Evolutionary conservation across 2,797 vertebrate genomes (phyloP).

Genomic region (Malacoctenus gilli): DNA sequence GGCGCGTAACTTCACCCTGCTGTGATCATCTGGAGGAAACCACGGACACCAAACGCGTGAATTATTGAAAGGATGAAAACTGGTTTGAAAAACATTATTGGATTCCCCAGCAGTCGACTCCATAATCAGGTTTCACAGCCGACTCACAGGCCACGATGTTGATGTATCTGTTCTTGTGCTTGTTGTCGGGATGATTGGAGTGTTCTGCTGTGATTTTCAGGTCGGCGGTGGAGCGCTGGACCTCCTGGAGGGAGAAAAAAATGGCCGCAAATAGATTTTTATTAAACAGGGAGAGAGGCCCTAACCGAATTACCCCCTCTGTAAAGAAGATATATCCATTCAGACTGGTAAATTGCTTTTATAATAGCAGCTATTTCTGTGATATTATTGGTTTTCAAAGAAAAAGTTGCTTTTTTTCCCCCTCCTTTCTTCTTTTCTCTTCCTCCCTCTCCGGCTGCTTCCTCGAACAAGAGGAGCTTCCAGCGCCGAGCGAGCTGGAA

Average conservation of each 20-base stretch:
- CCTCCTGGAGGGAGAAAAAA: slow-evolving; percentile 83
- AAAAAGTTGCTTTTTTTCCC: neutral
- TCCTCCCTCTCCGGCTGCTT: too few species aligned
- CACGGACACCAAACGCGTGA: slow-evolving; percentile 39
- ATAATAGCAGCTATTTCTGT: slow-evolving; percentile 5
- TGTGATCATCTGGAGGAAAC: slow-evolving; percentile 99
- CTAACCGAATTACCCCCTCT: slow-evolving; percentile 19
- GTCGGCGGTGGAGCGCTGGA: slow-evolving; percentile 93
- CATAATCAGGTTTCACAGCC: slow-evolving; percentile 50
- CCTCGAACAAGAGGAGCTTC: slow-evolving; percentile 11
- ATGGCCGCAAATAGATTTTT: slow-evolving; percentile 45
- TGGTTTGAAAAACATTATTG: slow-evolving; percentile 45
- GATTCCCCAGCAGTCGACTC: slow-evolving; percentile 33
- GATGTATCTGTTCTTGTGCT: slow-evolving; percentile 99
- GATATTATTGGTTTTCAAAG: neutral
- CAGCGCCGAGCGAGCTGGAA: slow-evolving; percentile 15
- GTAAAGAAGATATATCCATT: slow-evolving; percentile 5
- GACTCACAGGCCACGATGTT: slow-evolving; percentile 99
- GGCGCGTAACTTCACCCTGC: slow-evolving; percentile 94
- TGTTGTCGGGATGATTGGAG: slow-evolving; percentile 98
- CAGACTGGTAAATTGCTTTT: slow-evolving; percentile 17
- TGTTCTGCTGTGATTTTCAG: slow-evolving; percentile 98
- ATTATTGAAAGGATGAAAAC: slow-evolving; percentile 51
- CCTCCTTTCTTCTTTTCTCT: neutral
- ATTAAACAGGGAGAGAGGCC: slow-evolving; percentile 27